phyloP scores from a whole-genome alignment of 2,888 invertebrate species.

The Busseola fusca region DNA sequence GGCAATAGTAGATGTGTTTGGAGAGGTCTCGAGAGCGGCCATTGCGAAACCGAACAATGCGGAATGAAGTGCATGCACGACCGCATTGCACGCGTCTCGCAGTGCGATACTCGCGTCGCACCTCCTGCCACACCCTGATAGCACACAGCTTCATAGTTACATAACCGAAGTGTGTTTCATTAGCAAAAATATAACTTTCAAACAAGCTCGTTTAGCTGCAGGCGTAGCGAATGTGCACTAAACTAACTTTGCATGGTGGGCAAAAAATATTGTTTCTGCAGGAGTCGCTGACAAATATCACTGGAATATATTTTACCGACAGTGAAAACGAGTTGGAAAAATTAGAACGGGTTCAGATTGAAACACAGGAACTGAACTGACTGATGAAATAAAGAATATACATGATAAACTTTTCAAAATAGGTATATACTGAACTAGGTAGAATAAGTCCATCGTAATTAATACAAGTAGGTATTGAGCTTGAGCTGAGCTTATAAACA shows the following conservation, averaged over 20 bases:
- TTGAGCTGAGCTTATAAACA: background rate
- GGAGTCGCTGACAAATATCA: conserved; percentile 2
- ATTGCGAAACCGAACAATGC: conserved; percentile 83
- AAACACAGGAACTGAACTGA: background rate
- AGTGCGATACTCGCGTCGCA: conserved; percentile 39
- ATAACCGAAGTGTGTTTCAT: conserved; percentile 35
- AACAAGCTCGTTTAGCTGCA: conserved; percentile 56
- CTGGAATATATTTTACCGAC: background rate
- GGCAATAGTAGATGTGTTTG: conserved; percentile 78
- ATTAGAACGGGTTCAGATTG: background rate
- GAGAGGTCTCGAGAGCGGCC: conserved; percentile 77
- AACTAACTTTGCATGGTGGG: conserved; percentile 40
- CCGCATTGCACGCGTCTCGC: conserved; percentile 65
- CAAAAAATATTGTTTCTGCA: conserved; percentile 23
- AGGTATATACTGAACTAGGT: background rate
- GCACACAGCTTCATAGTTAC: conserved; percentile 36
- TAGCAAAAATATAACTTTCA: conserved; percentile 46
- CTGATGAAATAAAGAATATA: background rate
- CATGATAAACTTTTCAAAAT: background rate
- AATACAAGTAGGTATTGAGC: background rate
- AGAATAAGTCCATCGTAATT: background rate
- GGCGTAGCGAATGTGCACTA: conserved; percentile 44
- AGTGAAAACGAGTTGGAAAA: background rate
- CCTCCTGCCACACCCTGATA: conserved; percentile 46
- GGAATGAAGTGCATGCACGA: conserved; percentile 78